Base-by-base conservation (phyloP, 2,797 vertebrate species). In the Mareca strepera region DNA sequence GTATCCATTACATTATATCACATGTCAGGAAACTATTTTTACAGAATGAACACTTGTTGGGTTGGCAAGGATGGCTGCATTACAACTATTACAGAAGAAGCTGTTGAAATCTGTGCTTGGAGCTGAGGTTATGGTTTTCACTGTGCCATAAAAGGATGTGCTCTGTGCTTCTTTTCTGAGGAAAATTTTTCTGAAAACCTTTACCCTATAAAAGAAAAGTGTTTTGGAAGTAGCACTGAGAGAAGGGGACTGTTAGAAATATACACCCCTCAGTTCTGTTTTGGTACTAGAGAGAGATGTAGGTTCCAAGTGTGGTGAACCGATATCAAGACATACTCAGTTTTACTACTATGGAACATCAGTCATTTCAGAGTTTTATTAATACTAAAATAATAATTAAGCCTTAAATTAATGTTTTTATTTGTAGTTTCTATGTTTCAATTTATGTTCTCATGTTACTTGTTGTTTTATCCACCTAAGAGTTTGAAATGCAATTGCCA, bases 21-120 rank as follows among this genome's bases (percentile, higher is more conserved):
- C 59, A 46, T 69, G 39, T 60, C 52, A 93, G 31, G 52, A 86
- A 86, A 52, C 7, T 35, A 18, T 59, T 91, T 86, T 82, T 81
- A 29, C 9, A 39, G 56, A 88, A 56, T n/a, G 56, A 82, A 21
- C 9, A 17, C 17, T 86, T 74, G 8, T 12, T 22, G 0, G 0
- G 8, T 35, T 80, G 64, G 17, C 0, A 21, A 77, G 33, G 33
- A 46, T 46, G 77, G 10, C 29, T 77, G 39, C 17, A 22, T 50
- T 67, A 46, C 20, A 52, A 55, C 41, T 23, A 25, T 25, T 88
- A 83, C 52, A 52, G 29, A 33, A 82, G 43, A 72, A 10, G 17
- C 37, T 73, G 41, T 62, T 62, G 53, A 73, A 88, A 53, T 78
- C 37, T 78, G 9, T 83, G 55, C 9, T 78, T 77, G 33, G 13